Evolutionary conservation across 2,113 vertebrate genomes (phyloP).

Genomic region (Loxodonta africana): DNA sequence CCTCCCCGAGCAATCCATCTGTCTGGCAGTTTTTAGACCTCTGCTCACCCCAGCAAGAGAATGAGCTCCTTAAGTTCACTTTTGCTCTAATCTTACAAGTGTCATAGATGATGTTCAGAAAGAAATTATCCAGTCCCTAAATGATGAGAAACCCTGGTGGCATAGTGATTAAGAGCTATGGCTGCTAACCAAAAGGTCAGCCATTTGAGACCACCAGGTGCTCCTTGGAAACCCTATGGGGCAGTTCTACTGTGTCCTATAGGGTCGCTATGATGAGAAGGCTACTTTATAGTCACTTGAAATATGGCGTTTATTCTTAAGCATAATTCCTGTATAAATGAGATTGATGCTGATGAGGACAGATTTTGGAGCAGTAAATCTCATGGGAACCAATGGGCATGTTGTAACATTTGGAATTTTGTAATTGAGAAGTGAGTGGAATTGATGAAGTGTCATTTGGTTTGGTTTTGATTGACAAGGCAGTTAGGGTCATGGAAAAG

Average conservation of each 20-base stretch:
- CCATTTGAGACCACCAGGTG: no score
- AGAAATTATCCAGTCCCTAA: not conserved
- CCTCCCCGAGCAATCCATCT: not conserved
- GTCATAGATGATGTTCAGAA: not conserved
- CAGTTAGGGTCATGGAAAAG: not conserved
- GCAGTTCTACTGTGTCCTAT: no score
- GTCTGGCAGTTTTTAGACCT: not conserved
- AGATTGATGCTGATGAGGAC: not conserved
- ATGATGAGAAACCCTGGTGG: not conserved
- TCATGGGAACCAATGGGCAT: not conserved
- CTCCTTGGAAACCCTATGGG: no score
- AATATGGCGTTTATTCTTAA: slow-evolving; percentile 13
- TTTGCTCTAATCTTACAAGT: not conserved
- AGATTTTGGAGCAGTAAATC: not conserved
- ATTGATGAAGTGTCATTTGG: not conserved
- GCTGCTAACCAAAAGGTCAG: no score
- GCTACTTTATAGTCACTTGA: not conserved
- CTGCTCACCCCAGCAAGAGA: not conserved
- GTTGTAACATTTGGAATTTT: not conserved
- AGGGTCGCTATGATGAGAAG: not conserved
- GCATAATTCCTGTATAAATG: not conserved
- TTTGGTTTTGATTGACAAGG: not conserved
- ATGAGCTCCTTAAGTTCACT: not conserved
- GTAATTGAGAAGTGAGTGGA: not conserved
- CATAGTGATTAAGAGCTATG: no score